Evolutionary conservation across 2,113 vertebrate species (phyloP).

Genomic region (Oryzias celebensis): DNA sequence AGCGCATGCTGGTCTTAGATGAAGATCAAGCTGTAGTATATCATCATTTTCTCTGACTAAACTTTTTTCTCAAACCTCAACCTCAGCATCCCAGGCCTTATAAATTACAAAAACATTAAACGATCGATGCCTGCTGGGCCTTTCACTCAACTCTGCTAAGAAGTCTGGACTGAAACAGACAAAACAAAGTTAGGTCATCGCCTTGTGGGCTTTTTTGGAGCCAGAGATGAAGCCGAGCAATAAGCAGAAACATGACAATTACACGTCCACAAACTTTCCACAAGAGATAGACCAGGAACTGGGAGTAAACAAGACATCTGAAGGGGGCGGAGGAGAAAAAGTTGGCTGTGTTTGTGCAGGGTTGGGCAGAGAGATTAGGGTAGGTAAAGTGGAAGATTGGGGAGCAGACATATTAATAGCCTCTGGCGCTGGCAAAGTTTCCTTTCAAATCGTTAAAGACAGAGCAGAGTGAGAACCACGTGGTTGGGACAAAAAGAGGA

Average conservation of each 20-base stretch:
- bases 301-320: slow-evolving; percentile 39
- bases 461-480: slow-evolving; percentile 24
- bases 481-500: slow-evolving; percentile 35
- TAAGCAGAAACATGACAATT: slow-evolving; percentile 66
- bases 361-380: slow-evolving; percentile 14
- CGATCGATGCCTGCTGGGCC: slow-evolving; percentile 1
- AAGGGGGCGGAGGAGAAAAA: slow-evolving; percentile 15
- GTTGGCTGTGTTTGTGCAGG: background rate
- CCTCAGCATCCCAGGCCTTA: background rate
- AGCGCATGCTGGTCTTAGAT: background rate
- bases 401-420: slow-evolving; percentile 51
- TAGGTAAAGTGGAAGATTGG: slow-evolving; percentile 29
- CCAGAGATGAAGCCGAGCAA: slow-evolving; percentile 56
- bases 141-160: slow-evolving; percentile 16
- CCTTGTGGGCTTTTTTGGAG: slow-evolving; percentile 59
- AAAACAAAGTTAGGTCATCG: slow-evolving; percentile 48
- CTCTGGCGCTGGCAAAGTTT: slow-evolving; percentile 46
- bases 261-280: slow-evolving; percentile 61
- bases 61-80: background rate
- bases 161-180: slow-evolving; percentile 33
- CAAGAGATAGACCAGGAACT: slow-evolving; percentile 33
- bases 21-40: background rate
- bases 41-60: background rate
- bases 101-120: slow-evolving; percentile 16
- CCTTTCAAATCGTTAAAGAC: slow-evolving; percentile 61